These are phyloP conservation scores for Deroplatys truncata DNA, from an alignment of 2,888 invertebrate genomes.

Conservation along the genomic window DNA sequence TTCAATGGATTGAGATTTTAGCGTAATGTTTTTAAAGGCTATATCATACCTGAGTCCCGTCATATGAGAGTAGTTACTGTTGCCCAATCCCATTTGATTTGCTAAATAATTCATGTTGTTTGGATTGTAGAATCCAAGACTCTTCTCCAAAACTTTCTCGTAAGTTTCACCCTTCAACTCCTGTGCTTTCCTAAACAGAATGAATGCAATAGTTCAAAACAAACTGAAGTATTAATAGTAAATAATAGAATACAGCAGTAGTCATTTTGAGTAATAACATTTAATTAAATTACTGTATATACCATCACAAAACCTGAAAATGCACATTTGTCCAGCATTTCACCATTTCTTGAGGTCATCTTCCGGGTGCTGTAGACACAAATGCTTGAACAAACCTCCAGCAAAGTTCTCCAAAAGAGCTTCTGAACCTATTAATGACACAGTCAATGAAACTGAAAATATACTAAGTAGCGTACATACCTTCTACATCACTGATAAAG, in stretches of 20 bases:
- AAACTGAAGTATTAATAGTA: not conserved
- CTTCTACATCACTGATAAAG: slow-evolving; percentile 10
- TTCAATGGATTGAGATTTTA: too few species aligned
- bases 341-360: not conserved
- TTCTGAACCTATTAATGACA: slow-evolving; percentile 16
- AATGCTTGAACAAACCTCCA: not conserved
- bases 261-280: slow-evolving; percentile 34
- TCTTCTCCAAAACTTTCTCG: slow-evolving; percentile 76
- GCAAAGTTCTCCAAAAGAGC: slow-evolving; percentile 2
- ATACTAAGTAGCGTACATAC: slow-evolving; percentile 20
- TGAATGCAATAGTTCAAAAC: slow-evolving; percentile 25
- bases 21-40: too few species aligned
- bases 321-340: not conserved
- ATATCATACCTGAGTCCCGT: slow-evolving; percentile 60
- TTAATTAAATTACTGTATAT: not conserved
- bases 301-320: not conserved
- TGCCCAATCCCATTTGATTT: slow-evolving; percentile 67
- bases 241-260: not conserved
- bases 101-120: slow-evolving; percentile 81
- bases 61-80: slow-evolving; percentile 66
- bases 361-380: not conserved
- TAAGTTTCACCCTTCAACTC: slow-evolving; percentile 75
- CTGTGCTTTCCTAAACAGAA: slow-evolving; percentile 64
- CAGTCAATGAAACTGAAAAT: slow-evolving; percentile 13
- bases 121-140: slow-evolving; percentile 84